Percentiles rank a stretch among this genome's conserved stretches.
Conservation (phyloP, 92 coral and sea anemone genomes). For the Zoanthus sansibaricus region DNA sequence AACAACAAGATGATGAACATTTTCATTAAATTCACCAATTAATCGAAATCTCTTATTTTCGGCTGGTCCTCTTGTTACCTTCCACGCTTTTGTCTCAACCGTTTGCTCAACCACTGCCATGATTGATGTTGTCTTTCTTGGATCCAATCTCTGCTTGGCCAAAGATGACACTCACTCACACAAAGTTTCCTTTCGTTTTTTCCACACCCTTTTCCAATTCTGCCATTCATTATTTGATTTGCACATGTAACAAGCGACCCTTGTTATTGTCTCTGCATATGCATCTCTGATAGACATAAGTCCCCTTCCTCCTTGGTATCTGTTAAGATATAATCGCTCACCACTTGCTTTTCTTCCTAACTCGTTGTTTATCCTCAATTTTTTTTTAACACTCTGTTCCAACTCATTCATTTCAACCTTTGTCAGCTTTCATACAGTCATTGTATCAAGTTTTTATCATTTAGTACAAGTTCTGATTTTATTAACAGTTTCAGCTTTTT, state of each 20-base stretch:
- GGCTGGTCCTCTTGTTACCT: not conserved
- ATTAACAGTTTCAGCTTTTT: no score
- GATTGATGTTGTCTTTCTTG: slow-evolving; percentile 31
- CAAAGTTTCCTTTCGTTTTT: slow-evolving; percentile 22
- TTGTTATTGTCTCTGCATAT: slow-evolving; percentile 6
- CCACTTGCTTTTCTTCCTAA: slow-evolving; percentile 41
- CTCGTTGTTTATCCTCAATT: slow-evolving; percentile 7
- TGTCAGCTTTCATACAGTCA: slow-evolving; percentile 33
- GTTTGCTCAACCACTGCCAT: slow-evolving; percentile 22
- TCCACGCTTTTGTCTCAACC: slow-evolving; percentile 33
- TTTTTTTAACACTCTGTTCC: slow-evolving; percentile 26
- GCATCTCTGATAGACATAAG: slow-evolving; percentile 34
- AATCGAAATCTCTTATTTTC: not conserved
- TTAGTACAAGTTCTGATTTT: no score
- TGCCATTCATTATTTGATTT: slow-evolving; percentile 1
- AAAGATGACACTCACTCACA: slow-evolving; percentile 26
- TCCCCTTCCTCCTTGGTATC: slow-evolving; percentile 50
- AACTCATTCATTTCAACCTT: slow-evolving; percentile 27
- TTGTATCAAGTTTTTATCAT: not conserved
- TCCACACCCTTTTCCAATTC: slow-evolving; percentile 42
- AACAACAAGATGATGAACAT: no score
- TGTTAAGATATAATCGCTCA: slow-evolving; percentile 39
- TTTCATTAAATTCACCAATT: no score
- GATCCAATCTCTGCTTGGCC: slow-evolving; percentile 26
- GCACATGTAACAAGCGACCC: slow-evolving; percentile 34